A percentile compares a stretch with the other conserved stretches of the same genome.
Conservation (phyloP, 2,888 invertebrate genomes). For the Drosophila anceps region DNA sequence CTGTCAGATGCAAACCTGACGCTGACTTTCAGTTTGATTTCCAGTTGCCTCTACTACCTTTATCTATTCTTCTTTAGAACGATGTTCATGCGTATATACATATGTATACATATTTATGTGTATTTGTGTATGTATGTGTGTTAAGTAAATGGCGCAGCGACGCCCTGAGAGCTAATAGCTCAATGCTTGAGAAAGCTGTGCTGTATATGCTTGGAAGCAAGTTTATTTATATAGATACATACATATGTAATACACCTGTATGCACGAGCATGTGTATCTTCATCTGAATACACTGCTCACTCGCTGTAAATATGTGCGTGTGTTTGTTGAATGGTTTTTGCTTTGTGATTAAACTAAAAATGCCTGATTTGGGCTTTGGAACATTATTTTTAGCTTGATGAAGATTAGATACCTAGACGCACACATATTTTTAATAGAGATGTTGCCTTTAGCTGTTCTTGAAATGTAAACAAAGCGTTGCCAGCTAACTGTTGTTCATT, state of each 20-base stretch:
- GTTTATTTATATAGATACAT: slow-evolving; percentile 20
- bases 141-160: background rate
- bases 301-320: background rate
- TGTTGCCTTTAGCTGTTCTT: background rate
- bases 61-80: slow-evolving; percentile 38
- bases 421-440: background rate
- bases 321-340: slow-evolving; percentile 1
- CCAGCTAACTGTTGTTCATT: background rate
- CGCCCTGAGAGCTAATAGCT: slow-evolving; percentile 18
- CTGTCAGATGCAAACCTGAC: slow-evolving; percentile 53
- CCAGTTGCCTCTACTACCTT: slow-evolving; percentile 11
- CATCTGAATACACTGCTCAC: background rate
- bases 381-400: background rate
- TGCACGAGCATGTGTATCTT: slow-evolving; percentile 3
- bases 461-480: slow-evolving; percentile 1
- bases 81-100: background rate
- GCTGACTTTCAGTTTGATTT: slow-evolving; percentile 28
- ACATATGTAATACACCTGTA: background rate
- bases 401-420: slow-evolving; percentile 1
- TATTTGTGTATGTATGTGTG: background rate
- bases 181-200: slow-evolving; percentile 44
- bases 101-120: background rate
- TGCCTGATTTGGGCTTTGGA: background rate
- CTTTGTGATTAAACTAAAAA: background rate
- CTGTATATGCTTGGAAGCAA: slow-evolving; percentile 25